Percentiles rank a stretch among this genome's conserved stretches.
These are phyloP conservation scores for Heliconius himera DNA, from an alignment of 1,140 invertebrate species.

Conservation along the genomic window DNA sequence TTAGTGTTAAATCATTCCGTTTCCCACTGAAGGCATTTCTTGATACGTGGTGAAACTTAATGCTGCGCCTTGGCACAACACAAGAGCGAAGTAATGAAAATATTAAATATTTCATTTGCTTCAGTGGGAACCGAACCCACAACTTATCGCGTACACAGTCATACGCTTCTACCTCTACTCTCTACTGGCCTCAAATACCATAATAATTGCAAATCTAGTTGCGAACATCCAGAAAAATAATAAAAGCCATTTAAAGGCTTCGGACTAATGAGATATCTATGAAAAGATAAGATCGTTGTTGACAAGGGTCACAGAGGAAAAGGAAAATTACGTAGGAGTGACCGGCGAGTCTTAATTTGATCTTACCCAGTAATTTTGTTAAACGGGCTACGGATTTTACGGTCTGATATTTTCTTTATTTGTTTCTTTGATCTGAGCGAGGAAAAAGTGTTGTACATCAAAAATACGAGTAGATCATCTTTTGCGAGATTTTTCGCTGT, in stretches of 20 bases:
- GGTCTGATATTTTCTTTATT: slow-evolving; percentile 54
- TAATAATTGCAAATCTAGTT: neutral
- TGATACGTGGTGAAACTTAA: too few relatives aligned
- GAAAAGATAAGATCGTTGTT: slow-evolving; percentile 65
- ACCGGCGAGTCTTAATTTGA: slow-evolving; percentile 64
- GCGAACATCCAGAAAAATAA: slow-evolving; percentile 29
- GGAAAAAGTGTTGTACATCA: slow-evolving; percentile 13
- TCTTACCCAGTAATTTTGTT: slow-evolving; percentile 62
- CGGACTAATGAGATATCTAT: slow-evolving; percentile 66
- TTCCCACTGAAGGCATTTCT: too few relatives aligned
- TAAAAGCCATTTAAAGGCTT: slow-evolving; percentile 52
- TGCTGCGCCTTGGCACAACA: too few relatives aligned
- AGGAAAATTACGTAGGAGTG: slow-evolving; percentile 71
- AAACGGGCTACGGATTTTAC: slow-evolving; percentile 56
- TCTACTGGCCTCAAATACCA: neutral
- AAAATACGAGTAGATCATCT: neutral
- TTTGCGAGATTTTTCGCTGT: neutral
- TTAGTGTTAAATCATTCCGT: too few relatives aligned
- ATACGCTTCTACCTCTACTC: too few relatives aligned
- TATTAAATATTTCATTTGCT: too few relatives aligned
- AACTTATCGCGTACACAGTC: too few relatives aligned
- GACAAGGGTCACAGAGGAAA: slow-evolving; percentile 68
- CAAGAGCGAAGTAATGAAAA: too few relatives aligned
- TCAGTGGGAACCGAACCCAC: too few relatives aligned
- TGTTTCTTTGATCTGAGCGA: slow-evolving; percentile 40